Evolutionary conservation across 2,888 invertebrate species (phyloP), one percentile per base, ranked within the genome.

Genomic region (Orthonevra nobilis): DNA sequence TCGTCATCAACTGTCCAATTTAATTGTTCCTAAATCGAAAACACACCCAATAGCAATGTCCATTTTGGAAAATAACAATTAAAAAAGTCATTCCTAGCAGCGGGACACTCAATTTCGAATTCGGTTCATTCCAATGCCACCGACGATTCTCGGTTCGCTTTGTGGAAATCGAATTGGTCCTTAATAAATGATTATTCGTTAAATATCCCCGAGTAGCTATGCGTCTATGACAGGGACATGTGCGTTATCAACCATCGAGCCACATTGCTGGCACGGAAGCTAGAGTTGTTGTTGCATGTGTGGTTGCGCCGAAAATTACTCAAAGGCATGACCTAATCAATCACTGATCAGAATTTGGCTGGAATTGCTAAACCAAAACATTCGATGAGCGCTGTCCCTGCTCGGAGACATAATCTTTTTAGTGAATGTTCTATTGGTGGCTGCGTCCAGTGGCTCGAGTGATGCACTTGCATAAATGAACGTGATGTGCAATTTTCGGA

Each of bases 301-400:
- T 20, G 69, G 42, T 60, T 32, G 23, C 50, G 12, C 44, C 69
- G n/a, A 42, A 44, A 58, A 69, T 69, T 44, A 69, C 34, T 69
- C 69, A 60, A 50, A 60, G 50, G 15, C 42, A 60, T 20, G 32
- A 60, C 26, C 34, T 26, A 69, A 69, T 69, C 69, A 69, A 69
- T 69, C 69, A 69, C 42, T 12, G 50, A 69, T 52, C 60, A 34
- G 14, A 42, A 50, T 50, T 60, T 44, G 60, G 69, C 26, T 44
- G 50, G 34, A 69, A 44, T 60, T 42, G 42, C 20, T 12, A 40
- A 60, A 60, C 60, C 69, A 28, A 50, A 36, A 44, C 42, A 44
- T 19, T 69, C 34, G 50, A 28, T 34, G 34, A 60, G 3, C 23
- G 23, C 3, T 5, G 23, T 40, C 28, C 5, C 23, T 52, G 28